Base-by-base conservation (phyloP, 2,888 invertebrate genomes). In the Meiosimyza platycephala region DNA sequence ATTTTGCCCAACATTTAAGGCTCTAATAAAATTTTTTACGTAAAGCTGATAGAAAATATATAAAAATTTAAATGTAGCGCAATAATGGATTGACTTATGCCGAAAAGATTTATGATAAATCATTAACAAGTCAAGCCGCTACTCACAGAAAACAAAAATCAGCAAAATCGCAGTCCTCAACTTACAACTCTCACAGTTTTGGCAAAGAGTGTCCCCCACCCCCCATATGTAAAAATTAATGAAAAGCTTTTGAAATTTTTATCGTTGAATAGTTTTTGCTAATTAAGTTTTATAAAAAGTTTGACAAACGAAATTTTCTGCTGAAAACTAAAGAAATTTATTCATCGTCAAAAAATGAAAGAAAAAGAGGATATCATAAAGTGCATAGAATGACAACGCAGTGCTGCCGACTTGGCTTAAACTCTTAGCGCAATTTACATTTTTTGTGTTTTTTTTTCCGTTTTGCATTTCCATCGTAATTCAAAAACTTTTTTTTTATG, bases 341-440 rank as follows among this genome's bases (percentile, higher is more conserved):
- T 22, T 28, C 57, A 57, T 57, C 57, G 28, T 18, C 16, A 55
- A 57, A 22, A 57, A 28, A 12, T 13, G 57, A 4, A 15, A 13
- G 15, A 57, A 57, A 28, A 28, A 57, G 6, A 9, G 9, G 9
- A 40, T 40, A 40, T 22, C 57, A 57, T 57, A 57, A 57, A 57
- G 22, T 57, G 18, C 57, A 57, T 28, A 57, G 28, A 57, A 57
- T 57, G 57, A 57, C 57, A 57, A 57, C 57, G 57, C 57, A 57
- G 6, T 40, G 40, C 57, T 57, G 9, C 11, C 13, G 28, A 57
- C 22, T 57, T 57, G 57, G 18, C 57, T 57, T 18, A 57, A 57
- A 28, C 57, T 57, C 57, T 57, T 57, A 18, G 57, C 57, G 57
- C 57, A 28, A 13, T 57, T 57, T 57, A 28, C 9, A 40, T 28